Percentiles rank a stretch among this genome's conserved stretches.
Evolutionary conservation across 2,797 vertebrate species (phyloP).

Genomic region (Enteromius paludinosus): DNA sequence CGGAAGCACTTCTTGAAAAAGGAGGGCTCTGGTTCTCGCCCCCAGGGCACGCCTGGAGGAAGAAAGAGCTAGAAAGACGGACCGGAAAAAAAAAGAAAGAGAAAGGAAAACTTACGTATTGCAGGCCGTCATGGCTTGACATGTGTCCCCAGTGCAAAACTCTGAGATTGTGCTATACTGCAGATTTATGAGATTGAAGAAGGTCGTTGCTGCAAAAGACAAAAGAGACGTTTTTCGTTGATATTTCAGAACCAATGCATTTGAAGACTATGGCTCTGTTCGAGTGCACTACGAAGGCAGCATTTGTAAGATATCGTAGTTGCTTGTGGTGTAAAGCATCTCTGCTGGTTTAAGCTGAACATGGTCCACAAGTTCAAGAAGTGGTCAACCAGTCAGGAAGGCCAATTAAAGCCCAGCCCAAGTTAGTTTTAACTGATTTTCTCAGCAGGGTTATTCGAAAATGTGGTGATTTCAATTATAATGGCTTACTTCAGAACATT

Average conservation of each 20-base stretch:
- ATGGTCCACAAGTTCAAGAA: no score
- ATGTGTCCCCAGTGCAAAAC: constrained; percentile 97
- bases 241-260: neutral
- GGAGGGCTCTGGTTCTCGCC: neutral
- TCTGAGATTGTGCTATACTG: constrained; percentile 99
- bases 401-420: no score
- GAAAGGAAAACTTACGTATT: constrained; percentile 89
- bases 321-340: neutral
- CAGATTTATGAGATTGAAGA: constrained; percentile 99
- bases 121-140: constrained; percentile 97
- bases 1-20: neutral
- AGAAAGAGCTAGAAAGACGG: neutral
- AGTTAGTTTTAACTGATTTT: no score
- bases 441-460: neutral
- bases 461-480: neutral
- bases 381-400: no score
- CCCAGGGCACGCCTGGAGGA: neutral
- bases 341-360: neutral
- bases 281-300: no score
- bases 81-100: neutral
- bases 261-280: neutral
- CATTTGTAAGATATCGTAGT: neutral
- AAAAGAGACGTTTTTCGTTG: constrained; percentile 10
- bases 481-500: neutral
- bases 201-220: constrained; percentile 88